phyloP scores from a whole-genome alignment of 1,140 invertebrate species.

The Drosophila santomea region DNA sequence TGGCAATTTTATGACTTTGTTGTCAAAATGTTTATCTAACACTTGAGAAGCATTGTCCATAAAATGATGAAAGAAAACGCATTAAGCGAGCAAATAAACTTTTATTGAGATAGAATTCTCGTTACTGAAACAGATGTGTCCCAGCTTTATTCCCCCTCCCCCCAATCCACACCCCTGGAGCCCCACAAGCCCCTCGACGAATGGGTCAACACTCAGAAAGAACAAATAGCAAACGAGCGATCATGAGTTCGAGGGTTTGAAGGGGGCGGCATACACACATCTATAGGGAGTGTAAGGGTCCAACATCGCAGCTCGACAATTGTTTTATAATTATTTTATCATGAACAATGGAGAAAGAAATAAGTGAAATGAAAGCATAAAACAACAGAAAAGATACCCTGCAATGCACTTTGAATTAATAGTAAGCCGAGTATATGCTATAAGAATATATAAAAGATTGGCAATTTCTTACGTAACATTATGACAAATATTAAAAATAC shows the following conservation, averaged over 20 bases:
- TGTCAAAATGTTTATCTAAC: constrained; percentile 80
- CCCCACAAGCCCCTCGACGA: not conserved
- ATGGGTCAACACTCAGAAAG: constrained; percentile 26
- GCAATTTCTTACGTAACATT: no score
- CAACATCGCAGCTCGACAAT: constrained; percentile 56
- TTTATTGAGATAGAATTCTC: constrained; percentile 57
- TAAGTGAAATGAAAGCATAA: not conserved
- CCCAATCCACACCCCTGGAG: not conserved
- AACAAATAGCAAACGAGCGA: constrained; percentile 32
- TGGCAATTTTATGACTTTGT: constrained; percentile 60
- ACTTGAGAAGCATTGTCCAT: constrained; percentile 58
- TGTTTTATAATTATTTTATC: constrained; percentile 78
- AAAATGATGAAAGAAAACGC: constrained; percentile 64
- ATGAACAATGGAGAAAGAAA: constrained; percentile 21
- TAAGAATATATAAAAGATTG: not conserved
- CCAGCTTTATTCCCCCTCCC: constrained; percentile 16
- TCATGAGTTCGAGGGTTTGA: constrained; percentile 5
- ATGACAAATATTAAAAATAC: no score
- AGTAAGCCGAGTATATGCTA: no score
- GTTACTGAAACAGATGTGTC: constrained; percentile 62
- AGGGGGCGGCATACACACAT: not conserved
- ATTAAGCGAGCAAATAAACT: constrained; percentile 65
- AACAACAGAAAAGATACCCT: not conserved
- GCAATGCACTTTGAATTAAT: not conserved
- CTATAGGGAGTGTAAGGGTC: constrained; percentile 1